Evolutionary conservation across 2,888 invertebrate species (phyloP), one percentile per base, ranked within the genome.

Genomic region (Dexiosoma caninum): DNA sequence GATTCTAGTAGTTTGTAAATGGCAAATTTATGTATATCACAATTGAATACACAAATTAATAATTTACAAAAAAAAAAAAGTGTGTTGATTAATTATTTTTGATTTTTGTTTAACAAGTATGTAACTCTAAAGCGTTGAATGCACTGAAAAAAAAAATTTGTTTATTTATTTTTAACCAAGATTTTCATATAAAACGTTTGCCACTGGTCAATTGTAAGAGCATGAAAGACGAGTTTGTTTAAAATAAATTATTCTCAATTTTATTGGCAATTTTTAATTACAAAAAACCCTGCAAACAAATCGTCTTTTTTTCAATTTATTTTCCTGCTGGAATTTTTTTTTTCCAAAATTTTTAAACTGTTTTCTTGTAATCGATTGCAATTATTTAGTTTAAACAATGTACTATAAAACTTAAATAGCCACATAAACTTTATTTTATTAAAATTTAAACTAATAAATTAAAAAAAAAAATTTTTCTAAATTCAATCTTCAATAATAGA

Each of bases 401-500:
- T 44, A 49, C 21, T 53, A 55, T 37, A 70, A 53, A 59, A 37
- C n/a, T n/a, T n/a, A 27, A 27, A 27, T 5, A 27, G 27, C 3
- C 27, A 27, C n/a, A n/a, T 27, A 32, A 30, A 37, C 27, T 53
- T 71, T 4, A 16, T 16, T 44, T 72, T 10, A 14, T 55, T 59
- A 44, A n/a, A 49, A 51, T n/a, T 27, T 0, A 71, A 83, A 83
- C 42, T 71, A 80, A 80, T 74, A 16, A 83, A 83, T 35, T 71
- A 80, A 80, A 69, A 16, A 30, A 51, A 35, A 32, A 19, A 21
- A 70, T 46, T 40, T 55, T 71, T 44, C 21, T 19, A 67, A 75
- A 70, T 72, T 67, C 62, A 71, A 76, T 55, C 60, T 55, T 14
- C 19, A 69, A 76, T 16, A 67, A 66, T 76, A 90, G 90, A 94